phyloP scores from a whole-genome alignment of 2,888 invertebrate species.

The Lasioglossum malachurum region DNA sequence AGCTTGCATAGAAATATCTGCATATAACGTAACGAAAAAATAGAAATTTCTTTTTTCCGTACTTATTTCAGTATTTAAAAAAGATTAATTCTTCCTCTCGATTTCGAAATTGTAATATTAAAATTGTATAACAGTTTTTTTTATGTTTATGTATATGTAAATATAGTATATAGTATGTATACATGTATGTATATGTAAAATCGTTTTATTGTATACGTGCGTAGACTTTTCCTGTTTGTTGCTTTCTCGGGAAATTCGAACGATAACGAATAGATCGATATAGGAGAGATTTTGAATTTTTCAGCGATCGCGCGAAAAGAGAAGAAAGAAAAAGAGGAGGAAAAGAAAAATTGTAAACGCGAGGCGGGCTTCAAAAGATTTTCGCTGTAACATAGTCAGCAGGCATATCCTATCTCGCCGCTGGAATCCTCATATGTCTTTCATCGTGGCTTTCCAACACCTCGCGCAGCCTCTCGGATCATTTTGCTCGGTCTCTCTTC shows the following conservation, averaged over 20 bases:
- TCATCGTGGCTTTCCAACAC: constrained; percentile 79
- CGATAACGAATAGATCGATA: not conserved
- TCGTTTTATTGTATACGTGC: too few relatives aligned
- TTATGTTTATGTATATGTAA: too few relatives aligned
- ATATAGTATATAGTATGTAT: too few relatives aligned
- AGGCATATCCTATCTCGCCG: constrained; percentile 82
- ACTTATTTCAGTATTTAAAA: too few relatives aligned
- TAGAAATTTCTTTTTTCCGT: too few relatives aligned
- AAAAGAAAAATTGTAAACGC: constrained; percentile 35
- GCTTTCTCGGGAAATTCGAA: too few relatives aligned
- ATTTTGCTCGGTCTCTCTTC: constrained; percentile 63
- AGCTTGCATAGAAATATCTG: too few relatives aligned
- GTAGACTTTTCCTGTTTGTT: not conserved
- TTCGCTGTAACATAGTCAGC: constrained; percentile 75
- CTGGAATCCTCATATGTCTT: constrained; percentile 84
- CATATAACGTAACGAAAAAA: too few relatives aligned
- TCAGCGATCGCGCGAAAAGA: not conserved
- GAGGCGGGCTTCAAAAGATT: constrained; percentile 58
- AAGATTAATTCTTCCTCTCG: too few relatives aligned
- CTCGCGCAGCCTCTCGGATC: constrained; percentile 70
- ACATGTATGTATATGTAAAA: too few relatives aligned
- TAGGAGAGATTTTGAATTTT: not conserved
- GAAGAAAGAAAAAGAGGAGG: not conserved
- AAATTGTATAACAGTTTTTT: too few relatives aligned
- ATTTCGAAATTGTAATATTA: too few relatives aligned